A percentile compares a stretch with the other conserved stretches of the same genome.
phyloP scores from a whole-genome alignment of 2,888 invertebrate genomes.

The Bhutanitis thaidina region DNA sequence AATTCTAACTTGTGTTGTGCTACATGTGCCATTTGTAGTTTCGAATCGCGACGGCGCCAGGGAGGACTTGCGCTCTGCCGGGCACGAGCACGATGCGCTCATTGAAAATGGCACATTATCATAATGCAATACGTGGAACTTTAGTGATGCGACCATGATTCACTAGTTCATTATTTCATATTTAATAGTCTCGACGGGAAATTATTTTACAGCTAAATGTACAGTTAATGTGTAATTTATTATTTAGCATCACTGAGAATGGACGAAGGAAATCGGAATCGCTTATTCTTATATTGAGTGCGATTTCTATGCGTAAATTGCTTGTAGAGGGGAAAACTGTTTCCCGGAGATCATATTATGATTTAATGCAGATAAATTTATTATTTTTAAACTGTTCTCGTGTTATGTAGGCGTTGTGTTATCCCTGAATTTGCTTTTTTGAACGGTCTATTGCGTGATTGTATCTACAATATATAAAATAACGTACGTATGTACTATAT shows the following conservation, averaged over 20 bases:
- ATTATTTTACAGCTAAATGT: background rate
- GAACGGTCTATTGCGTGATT: too few species aligned
- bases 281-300: background rate
- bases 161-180: constrained; percentile 5
- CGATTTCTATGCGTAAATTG: too few species aligned
- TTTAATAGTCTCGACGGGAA: background rate
- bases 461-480: too few species aligned
- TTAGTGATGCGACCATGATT: constrained; percentile 55
- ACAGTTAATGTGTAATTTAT: background rate
- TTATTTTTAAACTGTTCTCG: too few species aligned
- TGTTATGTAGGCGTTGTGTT: too few species aligned
- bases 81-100: constrained; percentile 52
- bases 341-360: constrained; percentile 23
- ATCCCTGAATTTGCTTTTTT: too few species aligned
- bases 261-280: too few species aligned
- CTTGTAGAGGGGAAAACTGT: constrained; percentile 34
- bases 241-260: too few species aligned
- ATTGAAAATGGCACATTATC: constrained; percentile 73
- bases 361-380: constrained; percentile 18
- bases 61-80: constrained; percentile 41
- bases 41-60: constrained; percentile 45
- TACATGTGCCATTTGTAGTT: constrained; percentile 3
- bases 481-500: too few species aligned
- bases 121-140: constrained; percentile 71
- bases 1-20: background rate